Evolutionary conservation across 92 coral and sea anemone species (phyloP).

Genomic region (Pocillopora grandis): DNA sequence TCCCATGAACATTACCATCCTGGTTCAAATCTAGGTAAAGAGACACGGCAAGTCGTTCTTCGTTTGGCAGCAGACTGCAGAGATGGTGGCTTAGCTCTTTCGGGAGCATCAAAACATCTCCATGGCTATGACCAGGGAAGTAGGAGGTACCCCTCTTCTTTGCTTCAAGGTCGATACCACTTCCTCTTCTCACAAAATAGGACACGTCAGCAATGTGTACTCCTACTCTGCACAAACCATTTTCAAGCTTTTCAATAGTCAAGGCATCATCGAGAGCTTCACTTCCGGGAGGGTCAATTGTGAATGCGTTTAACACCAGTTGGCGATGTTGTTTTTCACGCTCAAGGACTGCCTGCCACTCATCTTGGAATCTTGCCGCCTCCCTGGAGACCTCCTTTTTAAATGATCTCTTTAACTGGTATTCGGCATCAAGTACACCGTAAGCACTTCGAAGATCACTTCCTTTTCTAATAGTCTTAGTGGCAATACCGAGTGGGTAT

Average conservation of each 20-base stretch:
- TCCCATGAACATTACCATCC: constrained; percentile 44
- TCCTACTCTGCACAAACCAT: constrained; percentile 53
- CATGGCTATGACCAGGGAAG: constrained; percentile 48
- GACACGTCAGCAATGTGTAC: constrained; percentile 82
- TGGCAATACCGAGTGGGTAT: constrained; percentile 62
- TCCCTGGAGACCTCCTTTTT: constrained; percentile 33
- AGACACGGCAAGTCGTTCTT: constrained; percentile 62
- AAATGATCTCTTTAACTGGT: constrained; percentile 45
- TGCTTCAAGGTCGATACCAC: constrained; percentile 61
- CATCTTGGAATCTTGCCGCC: constrained; percentile 1
- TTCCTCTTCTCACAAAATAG: constrained; percentile 55
- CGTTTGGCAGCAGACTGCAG: constrained; percentile 61
- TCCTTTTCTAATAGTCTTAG: constrained; percentile 48
- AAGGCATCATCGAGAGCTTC: constrained; percentile 76
- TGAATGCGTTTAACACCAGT: constrained; percentile 45
- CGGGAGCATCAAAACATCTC: constrained; percentile 68
- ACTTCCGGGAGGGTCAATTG: constrained; percentile 70
- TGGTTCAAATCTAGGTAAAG: constrained; percentile 31
- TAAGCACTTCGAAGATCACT: constrained; percentile 34
- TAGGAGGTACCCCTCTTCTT: constrained; percentile 56
- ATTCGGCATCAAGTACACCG: constrained; percentile 54
- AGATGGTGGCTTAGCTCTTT: constrained; percentile 48
- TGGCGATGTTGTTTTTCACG: constrained; percentile 38
- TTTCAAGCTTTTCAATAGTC: constrained; percentile 29
- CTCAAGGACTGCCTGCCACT: constrained; percentile 27